These are phyloP conservation scores for Siderastrea siderea DNA, from an alignment of 92 coral and sea anemone genomes.

Conservation along the genomic window DNA sequence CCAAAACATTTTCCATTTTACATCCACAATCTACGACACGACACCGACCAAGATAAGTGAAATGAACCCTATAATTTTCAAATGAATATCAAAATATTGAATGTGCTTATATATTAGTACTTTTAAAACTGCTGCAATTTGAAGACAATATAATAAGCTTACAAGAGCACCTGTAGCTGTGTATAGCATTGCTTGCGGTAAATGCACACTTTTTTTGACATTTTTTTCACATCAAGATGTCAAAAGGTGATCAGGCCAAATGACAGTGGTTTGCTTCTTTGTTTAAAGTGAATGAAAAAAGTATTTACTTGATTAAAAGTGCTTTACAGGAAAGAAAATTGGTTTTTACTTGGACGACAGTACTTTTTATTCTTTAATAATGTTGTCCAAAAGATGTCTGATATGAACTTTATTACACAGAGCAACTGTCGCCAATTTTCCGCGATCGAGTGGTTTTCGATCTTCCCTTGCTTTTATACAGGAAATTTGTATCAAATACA, in stretches of 20 bases:
- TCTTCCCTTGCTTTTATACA: not conserved
- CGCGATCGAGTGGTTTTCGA: not conserved
- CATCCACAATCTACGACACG: not conserved
- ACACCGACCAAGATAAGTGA: slow-evolving; percentile 12
- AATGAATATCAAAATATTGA: not conserved
- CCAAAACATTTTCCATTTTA: slow-evolving; percentile 39
- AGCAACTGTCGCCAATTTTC: not conserved
- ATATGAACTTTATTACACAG: slow-evolving; percentile 4
- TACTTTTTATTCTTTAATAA: not conserved
- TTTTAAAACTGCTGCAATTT: not conserved
- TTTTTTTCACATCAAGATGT: slow-evolving; percentile 22
- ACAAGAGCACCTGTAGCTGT: not conserved
- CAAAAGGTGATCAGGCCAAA: slow-evolving; percentile 9
- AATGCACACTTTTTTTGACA: not conserved
- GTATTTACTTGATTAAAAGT: not conserved
- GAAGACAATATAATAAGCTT: not conserved
- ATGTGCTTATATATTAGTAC: not conserved
- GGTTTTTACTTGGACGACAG: not conserved
- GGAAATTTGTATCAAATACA: not conserved
- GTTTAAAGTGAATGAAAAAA: not conserved
- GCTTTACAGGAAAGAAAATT: slow-evolving; percentile 2
- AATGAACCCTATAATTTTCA: not conserved
- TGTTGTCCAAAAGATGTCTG: not conserved
- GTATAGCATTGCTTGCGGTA: not conserved
- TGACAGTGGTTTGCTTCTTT: not conserved